Evolutionary conservation across 2,113 vertebrate genomes (phyloP), one percentile per base, ranked within the genome.

Genomic region (Pungitius pungitius): DNA sequence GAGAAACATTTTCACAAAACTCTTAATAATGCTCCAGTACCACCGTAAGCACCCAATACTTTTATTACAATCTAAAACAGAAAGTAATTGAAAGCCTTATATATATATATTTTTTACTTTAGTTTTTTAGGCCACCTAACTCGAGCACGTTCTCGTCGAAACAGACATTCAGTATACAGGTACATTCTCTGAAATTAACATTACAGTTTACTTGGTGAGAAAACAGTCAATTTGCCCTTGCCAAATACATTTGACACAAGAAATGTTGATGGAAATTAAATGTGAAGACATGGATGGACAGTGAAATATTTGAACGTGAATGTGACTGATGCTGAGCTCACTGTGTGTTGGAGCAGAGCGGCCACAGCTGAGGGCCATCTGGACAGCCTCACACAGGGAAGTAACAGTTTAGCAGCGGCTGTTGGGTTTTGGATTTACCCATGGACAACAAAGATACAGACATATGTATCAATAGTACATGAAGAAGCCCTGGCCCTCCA

Each of bases 161-260:
- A 75, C 85, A 92, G 81, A 90, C 92, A 93, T 92, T 93, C 90
- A 91, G 73, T 88, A 80, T 89, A 91, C 90, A 87, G 78, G 87
- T 93, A 93, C 92, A 93, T 93, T 93, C 92, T 92, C 89, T 83
- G 69, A 86, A 87, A 86, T 88, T 86, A 86, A 85, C 75, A 30
- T 88, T 89, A 84, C 87, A 88, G 87, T 88, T 80, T 86, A 91
- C 80, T 84, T 80, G 69, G 80, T 84, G 73, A 87, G 77, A 75
- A 85, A 89, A 89, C 84, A 90, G 87, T 90, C 85, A 78, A 75
- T 87, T 88, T 86, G 86, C 88, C 84, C 74, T 75, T 83, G 87
- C 75, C 83, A 88, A 87, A 88, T 84, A 77, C 69, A 51, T 73
- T 78, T 82, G 73, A 88, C 69, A 80, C 43, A 26, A 76, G 72